Evolutionary conservation across 1,140 invertebrate genomes (phyloP).

Genomic region (Sminthurides bifidus): DNA sequence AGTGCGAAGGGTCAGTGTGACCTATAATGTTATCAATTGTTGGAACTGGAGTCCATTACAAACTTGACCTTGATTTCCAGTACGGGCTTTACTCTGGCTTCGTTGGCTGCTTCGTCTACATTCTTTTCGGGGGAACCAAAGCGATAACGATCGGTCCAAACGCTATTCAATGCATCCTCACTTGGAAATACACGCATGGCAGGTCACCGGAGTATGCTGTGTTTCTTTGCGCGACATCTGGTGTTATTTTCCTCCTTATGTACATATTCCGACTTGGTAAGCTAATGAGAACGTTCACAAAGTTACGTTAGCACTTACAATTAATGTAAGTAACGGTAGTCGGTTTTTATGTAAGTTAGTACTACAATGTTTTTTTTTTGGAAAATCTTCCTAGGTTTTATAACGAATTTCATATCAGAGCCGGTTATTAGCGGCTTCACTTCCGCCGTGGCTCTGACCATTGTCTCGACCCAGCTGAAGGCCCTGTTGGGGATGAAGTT

Average conservation of each 20-base stretch:
- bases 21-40: neutral
- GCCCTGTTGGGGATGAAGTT: constrained; percentile 59
- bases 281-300: neutral
- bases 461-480: constrained; percentile 72
- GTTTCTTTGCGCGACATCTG: constrained; percentile 62
- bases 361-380: constrained; percentile 33
- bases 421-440: constrained; percentile 80
- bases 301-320: no score
- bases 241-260: constrained; percentile 40
- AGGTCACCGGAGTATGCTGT: constrained; percentile 59
- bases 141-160: constrained; percentile 58
- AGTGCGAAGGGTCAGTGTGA: neutral
- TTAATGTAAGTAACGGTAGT: neutral
- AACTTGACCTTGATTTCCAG: constrained; percentile 34
- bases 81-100: constrained; percentile 84
- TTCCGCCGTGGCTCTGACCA: constrained; percentile 77
- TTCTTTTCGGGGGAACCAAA: constrained; percentile 60
- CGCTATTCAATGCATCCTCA: constrained; percentile 18
- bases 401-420: constrained; percentile 80
- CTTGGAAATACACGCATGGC: constrained; percentile 30
- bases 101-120: constrained; percentile 69
- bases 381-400: constrained; percentile 48
- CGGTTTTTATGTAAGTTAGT: no score
- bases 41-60: constrained; percentile 26
- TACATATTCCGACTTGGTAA: constrained; percentile 13